These are phyloP conservation scores for Oryzaephilus surinamensis DNA, from an alignment of 1,140 invertebrate species.

Conservation along the genomic window DNA sequence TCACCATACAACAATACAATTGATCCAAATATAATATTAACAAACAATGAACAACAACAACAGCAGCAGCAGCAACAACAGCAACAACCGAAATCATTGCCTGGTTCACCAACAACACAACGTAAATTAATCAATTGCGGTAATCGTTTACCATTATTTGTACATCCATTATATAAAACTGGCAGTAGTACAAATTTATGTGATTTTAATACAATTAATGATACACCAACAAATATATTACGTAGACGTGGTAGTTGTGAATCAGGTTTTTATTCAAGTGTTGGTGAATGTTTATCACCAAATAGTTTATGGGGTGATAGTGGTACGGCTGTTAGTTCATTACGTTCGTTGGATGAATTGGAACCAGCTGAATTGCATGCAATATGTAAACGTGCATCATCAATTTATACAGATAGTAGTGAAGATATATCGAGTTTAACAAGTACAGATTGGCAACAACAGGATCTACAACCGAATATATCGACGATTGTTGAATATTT, in stretches of 20 bases:
- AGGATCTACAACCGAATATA: conserved; percentile 53
- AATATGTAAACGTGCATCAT: conserved; percentile 57
- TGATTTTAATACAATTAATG: conserved; percentile 25
- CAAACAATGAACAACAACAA: conserved; percentile 32
- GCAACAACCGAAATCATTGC: conserved; percentile 41
- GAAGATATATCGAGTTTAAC: conserved; percentile 73
- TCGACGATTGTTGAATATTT: conserved; percentile 82
- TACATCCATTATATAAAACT: conserved; percentile 42
- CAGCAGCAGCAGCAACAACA: conserved; percentile 41
- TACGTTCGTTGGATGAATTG: conserved; percentile 49
- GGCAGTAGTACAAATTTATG: conserved; percentile 37
- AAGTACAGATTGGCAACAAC: conserved; percentile 59
- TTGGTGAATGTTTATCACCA: conserved; percentile 37
- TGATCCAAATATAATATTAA: too few relatives aligned
- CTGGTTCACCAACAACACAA: conserved; percentile 37
- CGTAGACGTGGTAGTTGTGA: conserved; percentile 73
- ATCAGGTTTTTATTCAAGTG: conserved; percentile 75
- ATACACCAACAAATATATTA: conserved; percentile 31
- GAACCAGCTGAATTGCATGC: conserved; percentile 41
- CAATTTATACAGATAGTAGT: conserved; percentile 76
- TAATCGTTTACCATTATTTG: conserved; percentile 32
- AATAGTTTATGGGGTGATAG: conserved; percentile 34
- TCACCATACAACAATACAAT: too few relatives aligned
- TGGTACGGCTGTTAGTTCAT: conserved; percentile 41
- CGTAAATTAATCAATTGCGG: conserved; percentile 33